phyloP scores from a whole-genome alignment of 2,797 vertebrate species.

The Philypnodon macrostomus region DNA sequence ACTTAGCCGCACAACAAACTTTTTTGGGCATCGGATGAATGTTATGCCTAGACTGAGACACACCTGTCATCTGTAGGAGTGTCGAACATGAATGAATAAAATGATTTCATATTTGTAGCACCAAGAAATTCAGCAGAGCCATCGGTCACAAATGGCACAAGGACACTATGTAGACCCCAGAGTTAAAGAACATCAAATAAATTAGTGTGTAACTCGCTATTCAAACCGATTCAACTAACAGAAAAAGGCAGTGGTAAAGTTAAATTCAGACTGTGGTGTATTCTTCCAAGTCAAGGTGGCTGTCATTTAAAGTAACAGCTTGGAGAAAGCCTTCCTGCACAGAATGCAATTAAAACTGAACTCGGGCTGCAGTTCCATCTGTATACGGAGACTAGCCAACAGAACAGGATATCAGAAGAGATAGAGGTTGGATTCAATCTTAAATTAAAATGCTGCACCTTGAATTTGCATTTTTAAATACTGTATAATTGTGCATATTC shows the following conservation, averaged over 20 bases:
- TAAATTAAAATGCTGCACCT: not conserved
- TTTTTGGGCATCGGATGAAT: no score
- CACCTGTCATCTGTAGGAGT: no score
- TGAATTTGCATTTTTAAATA: not conserved
- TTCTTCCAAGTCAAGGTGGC: constrained; percentile 9
- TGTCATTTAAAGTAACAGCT: constrained; percentile 13
- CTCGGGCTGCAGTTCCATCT: constrained; percentile 7
- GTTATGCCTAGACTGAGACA: no score
- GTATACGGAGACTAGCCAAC: constrained; percentile 1
- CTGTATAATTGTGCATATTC: no score
- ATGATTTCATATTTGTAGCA: not conserved
- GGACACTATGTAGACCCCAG: not conserved
- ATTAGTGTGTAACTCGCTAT: not conserved
- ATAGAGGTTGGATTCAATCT: constrained; percentile 1
- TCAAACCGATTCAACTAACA: not conserved
- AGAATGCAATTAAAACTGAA: constrained; percentile 14
- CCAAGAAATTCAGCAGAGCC: no score
- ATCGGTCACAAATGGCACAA: not conserved
- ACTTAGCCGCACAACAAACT: no score
- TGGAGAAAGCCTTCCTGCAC: constrained; percentile 7
- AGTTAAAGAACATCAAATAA: not conserved
- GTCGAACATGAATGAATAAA: no score
- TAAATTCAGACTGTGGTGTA: not conserved
- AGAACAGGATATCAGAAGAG: constrained; percentile 1
- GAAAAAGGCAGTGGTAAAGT: not conserved